Base-by-base conservation (phyloP, 2,113 vertebrate species). In the Sinocyclocheilus maitianheensis region DNA sequence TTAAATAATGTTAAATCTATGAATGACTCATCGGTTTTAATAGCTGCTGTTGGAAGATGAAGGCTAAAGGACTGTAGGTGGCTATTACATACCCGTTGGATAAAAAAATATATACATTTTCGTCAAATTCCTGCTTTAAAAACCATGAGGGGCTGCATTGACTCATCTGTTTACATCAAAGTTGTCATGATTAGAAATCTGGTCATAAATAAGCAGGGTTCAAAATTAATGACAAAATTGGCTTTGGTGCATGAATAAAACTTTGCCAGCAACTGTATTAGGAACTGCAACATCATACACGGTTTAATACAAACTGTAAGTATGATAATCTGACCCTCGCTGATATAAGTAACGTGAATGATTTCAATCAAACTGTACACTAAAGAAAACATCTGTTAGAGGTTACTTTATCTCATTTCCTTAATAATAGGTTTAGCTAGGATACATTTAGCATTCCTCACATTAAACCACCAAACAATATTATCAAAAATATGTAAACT, bases 141-240 rank as follows among this genome's bases (percentile, higher is more conserved):
- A 89, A 91, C 86, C 85, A 87, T 86, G 90, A 90, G 86, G 67
- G 1, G 9, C 85, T 83, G 89, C 87, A 87, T 89, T 92, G 92
- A 90, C 89, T 93, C 92, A 91, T 90, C 81, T 92, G 87, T 94
- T 94, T 92, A 92, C 92, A 88, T 93, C 91, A 94, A 86, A 92
- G 91, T 92, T 89, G n/a, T 88, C 87, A 88, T 90, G 85, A 86
- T 72, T 40, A 72, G 74, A 51, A 24, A 76, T 48, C 40, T 16
- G 74, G 12, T 51, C 74, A 76, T 76, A 48, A 26, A 46, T 76
- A 22, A 48, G 24, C 20, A 43, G 20, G 40, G 43, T 8, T 43
- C 72, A 37, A 37, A 37, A 5, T 5, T 37, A 37, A 37, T 37
- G 37, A 37, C 37, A 37, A 37, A 37, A 5, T 37, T 37, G 37